These are phyloP conservation scores for Dromaius novaehollandiae DNA, from an alignment of 2,113 vertebrate species.

Conservation along the genomic window DNA sequence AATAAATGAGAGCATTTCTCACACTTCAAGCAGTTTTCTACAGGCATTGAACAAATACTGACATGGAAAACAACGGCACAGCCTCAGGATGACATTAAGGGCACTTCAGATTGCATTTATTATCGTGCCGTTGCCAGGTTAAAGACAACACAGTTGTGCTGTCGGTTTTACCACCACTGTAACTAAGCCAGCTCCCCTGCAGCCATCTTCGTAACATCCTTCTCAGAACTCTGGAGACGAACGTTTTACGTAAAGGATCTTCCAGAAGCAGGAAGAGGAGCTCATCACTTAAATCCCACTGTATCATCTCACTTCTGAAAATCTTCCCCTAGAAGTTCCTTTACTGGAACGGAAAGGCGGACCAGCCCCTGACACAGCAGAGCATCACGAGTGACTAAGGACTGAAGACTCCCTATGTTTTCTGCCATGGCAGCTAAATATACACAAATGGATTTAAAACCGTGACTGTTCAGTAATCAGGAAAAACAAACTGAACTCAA, in stretches of 20 bases:
- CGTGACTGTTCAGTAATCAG: rapidly evolving
- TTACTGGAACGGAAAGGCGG: neutral
- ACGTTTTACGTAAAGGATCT: rapidly evolving
- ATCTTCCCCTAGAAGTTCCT: neutral
- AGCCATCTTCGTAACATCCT: neutral
- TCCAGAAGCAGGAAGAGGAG: neutral
- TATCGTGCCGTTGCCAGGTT: neutral
- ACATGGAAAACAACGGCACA: neutral
- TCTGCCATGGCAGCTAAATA: neutral
- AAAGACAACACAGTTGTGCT: neutral
- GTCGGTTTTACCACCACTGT: neutral
- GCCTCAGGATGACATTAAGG: neutral
- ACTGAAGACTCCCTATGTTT: neutral
- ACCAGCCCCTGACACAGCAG: neutral
- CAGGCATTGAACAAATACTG: neutral
- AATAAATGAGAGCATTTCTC: too few relatives aligned
- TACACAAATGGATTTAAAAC: rapidly evolving
- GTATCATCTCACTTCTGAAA: neutral
- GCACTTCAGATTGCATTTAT: neutral
- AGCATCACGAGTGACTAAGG: rapidly evolving
- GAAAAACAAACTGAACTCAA: rapidly evolving
- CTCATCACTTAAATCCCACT: neutral
- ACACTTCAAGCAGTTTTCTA: neutral
- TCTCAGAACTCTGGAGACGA: rapidly evolving
- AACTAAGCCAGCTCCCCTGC: neutral